Base-by-base conservation (phyloP, 1,140 invertebrate genomes). In the Harpegnathos saltator region DNA sequence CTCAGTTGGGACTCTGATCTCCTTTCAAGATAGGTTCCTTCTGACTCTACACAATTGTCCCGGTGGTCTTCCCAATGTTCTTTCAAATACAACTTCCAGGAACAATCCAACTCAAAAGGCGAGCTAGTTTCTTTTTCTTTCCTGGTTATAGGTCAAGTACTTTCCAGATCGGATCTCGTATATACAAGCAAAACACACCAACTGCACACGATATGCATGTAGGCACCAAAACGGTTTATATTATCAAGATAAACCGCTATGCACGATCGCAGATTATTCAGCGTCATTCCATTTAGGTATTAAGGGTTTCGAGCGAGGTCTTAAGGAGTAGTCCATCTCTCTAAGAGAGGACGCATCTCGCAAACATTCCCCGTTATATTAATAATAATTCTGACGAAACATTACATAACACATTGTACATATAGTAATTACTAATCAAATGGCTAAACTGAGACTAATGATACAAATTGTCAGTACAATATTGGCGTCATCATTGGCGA, bases 191-290 rank as follows among this genome's bases (percentile, higher is more conserved):
- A 12, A 74, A 54, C 1, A 19, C 54, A 50, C 66, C 19, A 66
- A 50, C 29, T 83, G 24, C 61, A 58, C 56, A 69, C 22, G 24
- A 77, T 33, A 86, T 77, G 69, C 78, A 85, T 83, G 69, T 63
- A 24, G 26, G 50, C 69, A 68, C 62, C 69, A 82, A 26, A 72
- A 73, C 19, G 29, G 63, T 68, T 33, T 68, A 24, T 68, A 17
- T n/a, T 61, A 14, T 24, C 17, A 33, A 17, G n/a, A 14, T 33
- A 58, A 82, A 54, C 17, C 29, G 71, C 48, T 52, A 29, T 85
- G 24, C 73, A 66, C 69, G 48, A 63, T 52, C 59, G 38, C 50
- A 50, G 33, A 38, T 74, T 74, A 14, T 44, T 22, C 26, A 75
- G 14, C n/a, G 63, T 78, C 22, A 29, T 71, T 56, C 62, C 50